Percentiles rank a stretch among this genome's conserved stretches.
Conservation (phyloP, 2,888 invertebrate species). For the Eustalomyia histrio region DNA sequence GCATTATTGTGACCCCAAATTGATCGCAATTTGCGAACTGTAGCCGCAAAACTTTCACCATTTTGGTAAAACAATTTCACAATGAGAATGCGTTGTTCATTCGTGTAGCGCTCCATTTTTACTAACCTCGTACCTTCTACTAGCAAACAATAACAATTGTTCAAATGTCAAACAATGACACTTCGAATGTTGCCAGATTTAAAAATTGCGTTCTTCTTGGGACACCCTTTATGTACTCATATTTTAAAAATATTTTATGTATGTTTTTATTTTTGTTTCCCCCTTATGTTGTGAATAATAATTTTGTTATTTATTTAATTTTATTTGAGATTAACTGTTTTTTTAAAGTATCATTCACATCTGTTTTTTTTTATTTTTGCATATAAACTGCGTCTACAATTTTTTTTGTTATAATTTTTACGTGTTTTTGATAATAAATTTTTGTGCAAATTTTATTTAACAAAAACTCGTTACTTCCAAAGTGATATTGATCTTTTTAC, state of each 20-base stretch:
- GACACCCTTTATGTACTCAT: too few species aligned
- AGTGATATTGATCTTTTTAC: neutral
- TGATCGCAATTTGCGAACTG: too few species aligned
- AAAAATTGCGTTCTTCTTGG: too few species aligned
- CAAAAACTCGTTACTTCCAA: neutral
- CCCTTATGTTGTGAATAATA: conserved; percentile 5
- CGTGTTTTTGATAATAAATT: conserved; percentile 9
- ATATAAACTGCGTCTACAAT: conserved; percentile 40
- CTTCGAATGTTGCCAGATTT: too few species aligned
- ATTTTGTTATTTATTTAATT: conserved; percentile 9
- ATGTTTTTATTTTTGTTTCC: conserved; percentile 1
- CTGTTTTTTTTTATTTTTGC: conserved; percentile 13
- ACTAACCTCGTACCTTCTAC: too few species aligned
- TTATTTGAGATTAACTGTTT: conserved; percentile 27
- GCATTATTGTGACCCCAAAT: too few species aligned
- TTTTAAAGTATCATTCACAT: conserved; percentile 12
- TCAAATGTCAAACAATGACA: too few species aligned
- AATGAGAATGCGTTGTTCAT: too few species aligned
- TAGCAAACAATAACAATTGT: too few species aligned
- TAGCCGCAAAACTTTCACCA: too few species aligned
- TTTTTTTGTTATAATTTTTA: conserved; percentile 32
- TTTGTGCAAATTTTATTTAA: conserved; percentile 5
- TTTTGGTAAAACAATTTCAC: too few species aligned
- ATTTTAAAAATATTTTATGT: conserved; percentile 6
- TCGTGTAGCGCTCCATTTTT: too few species aligned